Evolutionary conservation across 2,113 vertebrate genomes (phyloP), one percentile per base, ranked within the genome.

Genomic region (Herpailurus yagouaroundi): DNA sequence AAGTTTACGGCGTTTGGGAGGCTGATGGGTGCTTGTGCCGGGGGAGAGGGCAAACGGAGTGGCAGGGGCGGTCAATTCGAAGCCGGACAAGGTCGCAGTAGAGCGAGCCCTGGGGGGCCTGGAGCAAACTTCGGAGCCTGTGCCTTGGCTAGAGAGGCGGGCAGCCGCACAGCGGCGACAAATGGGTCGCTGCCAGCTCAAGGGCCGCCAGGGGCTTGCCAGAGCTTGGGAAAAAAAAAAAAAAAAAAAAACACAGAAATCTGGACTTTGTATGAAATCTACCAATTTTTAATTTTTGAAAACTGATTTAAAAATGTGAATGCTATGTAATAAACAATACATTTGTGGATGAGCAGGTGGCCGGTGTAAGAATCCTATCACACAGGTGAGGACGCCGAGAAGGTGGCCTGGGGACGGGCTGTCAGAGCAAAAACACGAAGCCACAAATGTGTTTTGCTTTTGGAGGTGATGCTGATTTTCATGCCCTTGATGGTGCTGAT

Each of bases 121-220:
- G 9, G 80, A 18, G 60, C 36, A 31, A 52, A 7, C 3, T 4
- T 11, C 16, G 23, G 4, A 55, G 3, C 4, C 4, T 8, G 23
- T 0, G 19, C 4, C 84, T 31, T 1, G 1, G 48, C n/a, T 38
- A 1, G 25, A 77, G 57, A 71, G 48, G 27, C 31, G 11, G 11
- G 23, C 36, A 1, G 29, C 7, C 7, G 3, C 79, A 12, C 55
- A n/a, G 69, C 19, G 60, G 27, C 19, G 7, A n/a, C 36, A n/a
- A 2, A 14, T 3, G 18, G 0, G 4, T 0, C 18, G 12, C 29
- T 66, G 52, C 57, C 45, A 41, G 29, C 1, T 23, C 33, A n/a
- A 57, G 3, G 3, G 31, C 50, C 1, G 8, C 52, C 31, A 21
- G 8, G 41, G 50, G 76, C 25, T 57, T 69, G 41, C 18, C 50